Evolutionary conservation across 2,888 invertebrate species (phyloP).

Genomic region (Ormyrus thymus): DNA sequence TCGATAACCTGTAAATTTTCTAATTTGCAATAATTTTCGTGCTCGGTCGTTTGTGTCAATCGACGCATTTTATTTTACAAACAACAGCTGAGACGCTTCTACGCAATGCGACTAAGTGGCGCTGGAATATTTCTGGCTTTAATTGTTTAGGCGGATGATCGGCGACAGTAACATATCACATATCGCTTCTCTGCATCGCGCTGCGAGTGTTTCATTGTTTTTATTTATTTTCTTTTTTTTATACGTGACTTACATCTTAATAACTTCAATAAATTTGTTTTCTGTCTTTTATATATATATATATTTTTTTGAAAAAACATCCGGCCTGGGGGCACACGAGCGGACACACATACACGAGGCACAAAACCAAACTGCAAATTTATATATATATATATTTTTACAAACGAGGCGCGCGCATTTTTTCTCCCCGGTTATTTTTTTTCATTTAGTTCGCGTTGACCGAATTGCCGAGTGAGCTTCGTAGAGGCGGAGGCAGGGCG

Average conservation of each 20-base stretch:
- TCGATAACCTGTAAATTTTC: constrained; percentile 25
- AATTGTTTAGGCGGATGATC: constrained; percentile 51
- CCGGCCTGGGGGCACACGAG: constrained; percentile 14
- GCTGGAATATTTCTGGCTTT: constrained; percentile 32
- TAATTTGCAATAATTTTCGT: constrained; percentile 52
- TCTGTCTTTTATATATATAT: constrained; percentile 22
- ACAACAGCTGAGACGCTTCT: constrained; percentile 29
- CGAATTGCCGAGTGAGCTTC: constrained; percentile 29
- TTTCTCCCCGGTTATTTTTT: not conserved
- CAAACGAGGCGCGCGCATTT: constrained; percentile 42
- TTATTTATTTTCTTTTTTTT: constrained; percentile 11
- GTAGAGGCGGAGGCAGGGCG: constrained; percentile 46
- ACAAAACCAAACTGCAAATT: constrained; percentile 50
- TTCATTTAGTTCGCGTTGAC: not conserved
- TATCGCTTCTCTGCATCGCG: constrained; percentile 40
- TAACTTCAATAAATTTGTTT: constrained; percentile 13
- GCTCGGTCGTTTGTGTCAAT: not conserved
- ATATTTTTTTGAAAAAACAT: constrained; percentile 31
- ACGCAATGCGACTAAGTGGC: constrained; percentile 20
- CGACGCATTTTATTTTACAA: constrained; percentile 19
- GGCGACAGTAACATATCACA: constrained; percentile 52
- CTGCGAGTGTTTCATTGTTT: constrained; percentile 15
- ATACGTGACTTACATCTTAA: constrained; percentile 11
- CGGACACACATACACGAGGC: constrained; percentile 43
- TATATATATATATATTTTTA: constrained; percentile 33